Evolutionary conservation across 2,888 invertebrate genomes (phyloP).

Genomic region (Metallyticus violacea): DNA sequence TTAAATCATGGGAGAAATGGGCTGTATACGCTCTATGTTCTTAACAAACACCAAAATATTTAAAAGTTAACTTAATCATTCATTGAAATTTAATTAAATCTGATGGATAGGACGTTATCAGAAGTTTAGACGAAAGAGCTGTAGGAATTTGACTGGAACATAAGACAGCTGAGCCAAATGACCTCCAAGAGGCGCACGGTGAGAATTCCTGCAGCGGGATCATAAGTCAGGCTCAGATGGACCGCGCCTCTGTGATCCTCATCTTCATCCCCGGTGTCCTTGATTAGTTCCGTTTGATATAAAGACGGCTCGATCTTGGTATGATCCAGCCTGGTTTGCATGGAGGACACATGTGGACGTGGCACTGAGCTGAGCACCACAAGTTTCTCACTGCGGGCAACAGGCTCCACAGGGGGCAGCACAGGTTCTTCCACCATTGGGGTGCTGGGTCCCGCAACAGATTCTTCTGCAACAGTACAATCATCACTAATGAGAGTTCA

Average conservation of each 20-base stretch:
- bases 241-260: slow-evolving; percentile 60
- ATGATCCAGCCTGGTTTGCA: slow-evolving; percentile 64
- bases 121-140: no score
- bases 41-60: no score
- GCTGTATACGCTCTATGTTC: no score
- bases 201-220: slow-evolving; percentile 60
- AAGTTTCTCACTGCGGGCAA: slow-evolving; percentile 50
- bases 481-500: no score
- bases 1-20: no score
- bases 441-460: not conserved
- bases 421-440: not conserved
- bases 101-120: no score
- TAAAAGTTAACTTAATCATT: no score
- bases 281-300: slow-evolving; percentile 50
- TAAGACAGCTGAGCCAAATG: not conserved
- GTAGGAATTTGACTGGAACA: no score
- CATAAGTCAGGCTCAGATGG: slow-evolving; percentile 60
- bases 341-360: slow-evolving; percentile 53
- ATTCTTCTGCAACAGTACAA: not conserved
- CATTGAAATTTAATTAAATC: no score
- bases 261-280: slow-evolving; percentile 21
- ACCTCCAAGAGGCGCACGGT: slow-evolving; percentile 64
- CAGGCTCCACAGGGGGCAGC: slow-evolving; percentile 30
- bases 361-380: slow-evolving; percentile 50
- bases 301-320: slow-evolving; percentile 59